phyloP scores from a whole-genome alignment of 2,888 invertebrate species.

The Capitulum mitella region DNA sequence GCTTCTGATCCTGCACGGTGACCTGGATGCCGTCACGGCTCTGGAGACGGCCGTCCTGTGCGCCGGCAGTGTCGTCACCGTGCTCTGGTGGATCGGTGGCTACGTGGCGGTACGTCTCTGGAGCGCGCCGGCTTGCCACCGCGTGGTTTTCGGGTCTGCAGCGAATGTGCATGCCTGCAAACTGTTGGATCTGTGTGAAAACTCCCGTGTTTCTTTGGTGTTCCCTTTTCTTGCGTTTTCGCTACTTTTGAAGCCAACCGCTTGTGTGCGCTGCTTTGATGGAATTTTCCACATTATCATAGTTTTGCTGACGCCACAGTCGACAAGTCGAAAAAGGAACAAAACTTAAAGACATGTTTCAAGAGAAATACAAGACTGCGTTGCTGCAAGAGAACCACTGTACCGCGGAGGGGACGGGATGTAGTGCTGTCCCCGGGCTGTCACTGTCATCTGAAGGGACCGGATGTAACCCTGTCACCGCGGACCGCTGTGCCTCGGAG shows the following conservation, averaged over 20 bases:
- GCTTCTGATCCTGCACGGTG: background rate
- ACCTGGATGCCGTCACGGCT: background rate
- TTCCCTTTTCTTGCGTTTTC: background rate
- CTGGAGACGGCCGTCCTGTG: background rate
- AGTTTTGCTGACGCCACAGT: too few relatives aligned
- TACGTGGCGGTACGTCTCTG: background rate
- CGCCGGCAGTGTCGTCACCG: background rate
- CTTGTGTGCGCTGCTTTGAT: background rate
- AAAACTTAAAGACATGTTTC: too few relatives aligned
- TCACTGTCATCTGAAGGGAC: background rate
- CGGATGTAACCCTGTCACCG: too few relatives aligned
- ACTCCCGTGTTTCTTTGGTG: background rate
- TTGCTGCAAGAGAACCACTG: too few relatives aligned
- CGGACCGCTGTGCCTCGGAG: too few relatives aligned
- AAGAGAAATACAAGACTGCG: too few relatives aligned
- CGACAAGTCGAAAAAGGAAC: too few relatives aligned
- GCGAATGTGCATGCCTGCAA: too few relatives aligned
- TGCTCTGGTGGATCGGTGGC: conserved; percentile 2
- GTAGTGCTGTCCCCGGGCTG: background rate
- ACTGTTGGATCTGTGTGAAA: background rate
- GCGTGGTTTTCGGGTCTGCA: background rate
- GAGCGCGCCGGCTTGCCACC: background rate
- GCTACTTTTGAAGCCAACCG: background rate
- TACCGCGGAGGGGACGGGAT: too few relatives aligned
- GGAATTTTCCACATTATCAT: background rate